phyloP scores from a whole-genome alignment of 2,888 invertebrate genomes.

The Caenorhabditis japonica region DNA sequence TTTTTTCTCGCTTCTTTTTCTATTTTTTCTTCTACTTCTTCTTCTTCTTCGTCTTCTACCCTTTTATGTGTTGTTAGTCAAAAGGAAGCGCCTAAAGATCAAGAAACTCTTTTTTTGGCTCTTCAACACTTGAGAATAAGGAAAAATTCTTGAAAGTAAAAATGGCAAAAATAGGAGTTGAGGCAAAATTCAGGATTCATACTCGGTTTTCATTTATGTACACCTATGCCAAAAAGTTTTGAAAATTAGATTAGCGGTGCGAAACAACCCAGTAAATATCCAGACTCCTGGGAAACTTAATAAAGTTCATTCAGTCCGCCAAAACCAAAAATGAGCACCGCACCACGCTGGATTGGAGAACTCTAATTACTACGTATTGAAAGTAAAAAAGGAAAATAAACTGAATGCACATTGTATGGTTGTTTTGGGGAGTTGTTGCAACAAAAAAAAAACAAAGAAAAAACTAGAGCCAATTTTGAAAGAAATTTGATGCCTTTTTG shows the following conservation, averaged over 20 bases:
- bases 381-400: too few relatives aligned
- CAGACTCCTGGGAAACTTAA: conserved; percentile 15
- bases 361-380: too few relatives aligned
- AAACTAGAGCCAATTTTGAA: conserved; percentile 12
- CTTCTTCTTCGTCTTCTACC: conserved; percentile 19
- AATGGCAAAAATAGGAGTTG: conserved; percentile 1
- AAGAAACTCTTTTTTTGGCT: conserved; percentile 40
- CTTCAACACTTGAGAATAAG: conserved; percentile 40
- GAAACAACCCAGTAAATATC: conserved; percentile 8
- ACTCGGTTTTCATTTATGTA: too few relatives aligned
- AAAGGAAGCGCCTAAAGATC: conserved; percentile 45
- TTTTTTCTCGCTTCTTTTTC: conserved; percentile 16
- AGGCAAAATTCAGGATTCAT: conserved; percentile 9
- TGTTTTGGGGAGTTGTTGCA: neutral
- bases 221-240: conserved; percentile 5
- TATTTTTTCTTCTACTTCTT: conserved; percentile 7
- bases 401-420: conserved; percentile 2
- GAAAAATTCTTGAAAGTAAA: neutral
- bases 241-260: conserved; percentile 21
- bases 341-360: conserved; percentile 9
- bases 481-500: conserved; percentile 5
- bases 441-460: neutral
- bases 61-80: conserved; percentile 50
- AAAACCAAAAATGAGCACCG: neutral
- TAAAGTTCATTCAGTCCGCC: conserved; percentile 3